phyloP scores from a whole-genome alignment of 2,797 vertebrate genomes.

The Liparis tanakae region DNA sequence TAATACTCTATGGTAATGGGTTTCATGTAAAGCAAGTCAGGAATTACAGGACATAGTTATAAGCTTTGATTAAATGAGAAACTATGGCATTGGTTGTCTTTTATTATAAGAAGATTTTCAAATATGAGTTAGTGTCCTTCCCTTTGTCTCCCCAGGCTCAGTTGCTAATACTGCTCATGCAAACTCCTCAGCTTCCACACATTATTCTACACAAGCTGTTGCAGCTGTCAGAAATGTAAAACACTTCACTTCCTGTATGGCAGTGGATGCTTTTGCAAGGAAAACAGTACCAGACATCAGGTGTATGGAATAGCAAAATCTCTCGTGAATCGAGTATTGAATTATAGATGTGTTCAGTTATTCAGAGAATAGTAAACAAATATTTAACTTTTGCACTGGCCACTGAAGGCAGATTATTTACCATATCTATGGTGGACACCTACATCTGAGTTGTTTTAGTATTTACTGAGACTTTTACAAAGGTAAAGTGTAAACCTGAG shows the following conservation, averaged over 20 bases:
- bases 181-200: slow-evolving; percentile 6
- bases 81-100: background rate
- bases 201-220: slow-evolving; percentile 49
- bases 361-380: slow-evolving; percentile 20
- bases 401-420: background rate
- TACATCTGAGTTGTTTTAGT: background rate
- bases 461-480: background rate
- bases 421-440: background rate
- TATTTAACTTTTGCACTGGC: background rate
- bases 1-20: slow-evolving; percentile 22
- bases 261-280: slow-evolving; percentile 33
- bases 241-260: slow-evolving; percentile 55
- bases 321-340: slow-evolving; percentile 3
- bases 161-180: slow-evolving; percentile 9
- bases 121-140: background rate
- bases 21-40: background rate
- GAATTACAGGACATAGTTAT: background rate
- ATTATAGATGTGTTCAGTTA: slow-evolving; percentile 21
- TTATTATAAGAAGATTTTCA: background rate
- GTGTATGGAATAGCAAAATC: slow-evolving; percentile 34
- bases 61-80: background rate
- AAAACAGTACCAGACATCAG: slow-evolving; percentile 27
- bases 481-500: background rate
- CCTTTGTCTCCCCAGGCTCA: background rate
- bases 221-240: slow-evolving; percentile 57